Conservation (phyloP, 2,888 invertebrate species). For the Cristatella mucedo region DNA sequence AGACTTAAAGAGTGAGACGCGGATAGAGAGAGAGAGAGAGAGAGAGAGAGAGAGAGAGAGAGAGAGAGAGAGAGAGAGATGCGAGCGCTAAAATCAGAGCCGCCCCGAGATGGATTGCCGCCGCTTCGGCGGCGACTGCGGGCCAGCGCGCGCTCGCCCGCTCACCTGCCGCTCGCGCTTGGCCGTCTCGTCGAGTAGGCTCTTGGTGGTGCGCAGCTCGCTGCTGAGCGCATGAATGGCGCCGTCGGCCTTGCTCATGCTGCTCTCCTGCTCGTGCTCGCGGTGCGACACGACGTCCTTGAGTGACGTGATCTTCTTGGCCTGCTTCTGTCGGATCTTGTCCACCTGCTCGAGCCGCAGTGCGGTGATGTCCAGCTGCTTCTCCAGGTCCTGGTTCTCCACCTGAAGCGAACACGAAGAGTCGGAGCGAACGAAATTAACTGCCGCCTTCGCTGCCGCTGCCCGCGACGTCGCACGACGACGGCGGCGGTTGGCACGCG, state of each 20-base stretch:
- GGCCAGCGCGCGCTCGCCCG: too few species aligned
- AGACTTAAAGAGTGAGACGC: too few species aligned
- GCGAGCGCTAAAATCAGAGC: too few species aligned
- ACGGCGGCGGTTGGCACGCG: neutral
- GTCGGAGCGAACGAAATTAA: neutral
- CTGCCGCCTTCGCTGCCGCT: neutral
- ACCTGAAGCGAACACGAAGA: constrained; percentile 1
- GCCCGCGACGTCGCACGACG: neutral
- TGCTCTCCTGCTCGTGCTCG: constrained; percentile 20
- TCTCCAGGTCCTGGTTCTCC: constrained; percentile 22
- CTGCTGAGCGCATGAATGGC: constrained; percentile 35
- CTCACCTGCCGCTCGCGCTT: constrained; percentile 33
- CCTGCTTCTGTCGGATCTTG: constrained; percentile 30
- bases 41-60: too few species aligned
- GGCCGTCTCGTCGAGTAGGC: constrained; percentile 24
- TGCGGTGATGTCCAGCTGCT: constrained; percentile 27
- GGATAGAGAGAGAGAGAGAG: too few species aligned
- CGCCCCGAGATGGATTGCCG: too few species aligned
- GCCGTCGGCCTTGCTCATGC: constrained; percentile 25
- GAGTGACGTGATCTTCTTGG: constrained; percentile 29
- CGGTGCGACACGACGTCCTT: constrained; percentile 21
- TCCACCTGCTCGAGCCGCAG: constrained; percentile 33
- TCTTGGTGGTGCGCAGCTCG: constrained; percentile 35
- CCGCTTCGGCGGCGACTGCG: too few species aligned
- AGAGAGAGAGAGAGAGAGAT: too few species aligned